Evolutionary conservation across 2,113 vertebrate genomes (phyloP).

Genomic region (Plotosus lineatus): DNA sequence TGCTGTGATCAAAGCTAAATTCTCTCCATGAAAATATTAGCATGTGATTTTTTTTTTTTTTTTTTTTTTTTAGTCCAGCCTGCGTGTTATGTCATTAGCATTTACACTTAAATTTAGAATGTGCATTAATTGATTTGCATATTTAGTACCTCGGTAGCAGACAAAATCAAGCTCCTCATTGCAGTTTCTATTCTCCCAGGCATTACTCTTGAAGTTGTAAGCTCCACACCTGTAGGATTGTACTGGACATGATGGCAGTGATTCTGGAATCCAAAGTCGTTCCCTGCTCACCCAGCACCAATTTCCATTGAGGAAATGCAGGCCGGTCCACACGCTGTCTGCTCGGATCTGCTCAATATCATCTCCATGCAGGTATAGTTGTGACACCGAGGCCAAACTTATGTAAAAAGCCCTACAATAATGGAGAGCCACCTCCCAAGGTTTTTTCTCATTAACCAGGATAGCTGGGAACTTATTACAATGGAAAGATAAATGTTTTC

Average conservation of each 20-base stretch:
- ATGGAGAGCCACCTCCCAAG: slow-evolving; percentile 39
- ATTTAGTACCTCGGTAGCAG: slow-evolving; percentile 36
- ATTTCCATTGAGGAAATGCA: slow-evolving; percentile 32
- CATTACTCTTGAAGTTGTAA: neutral
- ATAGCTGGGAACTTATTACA: slow-evolving; percentile 2
- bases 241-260: slow-evolving; percentile 43
- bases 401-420: slow-evolving; percentile 31
- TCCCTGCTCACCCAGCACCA: slow-evolving; percentile 42
- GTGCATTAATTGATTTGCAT: neutral
- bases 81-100: neutral
- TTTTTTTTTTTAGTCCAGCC: too few species aligned
- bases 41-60: too few species aligned
- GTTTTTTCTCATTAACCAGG: slow-evolving; percentile 30
- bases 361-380: neutral
- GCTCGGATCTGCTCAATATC: neutral
- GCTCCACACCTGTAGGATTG: slow-evolving; percentile 50
- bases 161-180: slow-evolving; percentile 51
- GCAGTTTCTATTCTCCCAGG: slow-evolving; percentile 55
- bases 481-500: accelerated
- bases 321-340: slow-evolving; percentile 35
- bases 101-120: neutral
- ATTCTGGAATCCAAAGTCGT: accelerated
- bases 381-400: slow-evolving; percentile 1
- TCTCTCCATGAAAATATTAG: too few species aligned
- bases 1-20: too few species aligned